Evolutionary conservation across 37 sponge, comb jelly and placozoan species (phyloP), one percentile per base, ranked within the genome.

Genomic region (Spongia lamella): DNA sequence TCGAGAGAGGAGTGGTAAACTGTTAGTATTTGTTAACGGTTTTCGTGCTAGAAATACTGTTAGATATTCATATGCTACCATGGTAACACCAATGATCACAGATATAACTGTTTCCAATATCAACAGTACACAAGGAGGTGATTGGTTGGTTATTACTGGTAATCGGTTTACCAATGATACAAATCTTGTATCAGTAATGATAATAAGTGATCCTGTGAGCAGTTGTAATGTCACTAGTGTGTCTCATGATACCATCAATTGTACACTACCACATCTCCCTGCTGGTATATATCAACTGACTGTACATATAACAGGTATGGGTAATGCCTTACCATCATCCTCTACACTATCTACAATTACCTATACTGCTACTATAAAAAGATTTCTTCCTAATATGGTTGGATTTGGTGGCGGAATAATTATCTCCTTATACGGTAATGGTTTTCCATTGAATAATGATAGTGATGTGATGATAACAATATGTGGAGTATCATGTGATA

Each of bases 401-500:
- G 94, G 94, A 21, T 68, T 71, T 76, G 94, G 84, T 31, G 94
- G 94, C 17, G 90, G 90, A 0, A 34, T 89, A 7, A 34, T 15
- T 7, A 31, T 93, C 26, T 75, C 77, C 14, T 63, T 93, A 17
- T 35, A 1, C 73, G 94, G 94, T 14, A 39, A 14, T 33, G 87
- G 87, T 27, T 89, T 93, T 39, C 79, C 79, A 50, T 54, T 36
- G 6, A 20, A 53, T 3, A 17, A 16, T 17, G 38, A 25, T 11
- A 37, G 15, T 35, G 57, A 26, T 49, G 24, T 50, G 31, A 32
- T 7, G 7, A 62, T 83, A 19, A 34, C 24, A 1, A 56, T 83
- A 9, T 70, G 77, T 66, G 73, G 37, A 9, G 51, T 24, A 0
- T 47, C 47, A 26, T 79, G 84, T 53, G 22, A 37, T 26, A 50